Base-by-base conservation (phyloP, 1,140 invertebrate species). In the Nasonia longicornis region DNA sequence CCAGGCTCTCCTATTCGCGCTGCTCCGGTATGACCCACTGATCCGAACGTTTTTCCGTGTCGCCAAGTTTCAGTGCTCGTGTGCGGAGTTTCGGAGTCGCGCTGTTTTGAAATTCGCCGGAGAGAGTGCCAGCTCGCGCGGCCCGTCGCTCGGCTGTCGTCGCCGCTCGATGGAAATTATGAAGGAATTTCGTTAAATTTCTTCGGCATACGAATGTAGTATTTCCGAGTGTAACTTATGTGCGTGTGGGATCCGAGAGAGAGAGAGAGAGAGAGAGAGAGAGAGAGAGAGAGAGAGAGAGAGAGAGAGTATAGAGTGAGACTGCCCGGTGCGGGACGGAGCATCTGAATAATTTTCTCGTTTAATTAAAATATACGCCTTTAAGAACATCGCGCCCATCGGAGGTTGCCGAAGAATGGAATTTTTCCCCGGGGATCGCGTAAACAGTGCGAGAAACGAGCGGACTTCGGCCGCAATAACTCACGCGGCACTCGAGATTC, bases 21-120 rank as follows among this genome's bases (percentile, higher is more conserved):
- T 86, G 79, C 82, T 86, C 87, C 80, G 88, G 87, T 90, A 90
- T 84, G 83, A 71, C 6, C 8, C 70, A 42, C 70, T 14, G 31
- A n/a, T 11, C 3, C 3, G 12, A 31, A 2, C 63, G 0, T 63
- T 66, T 66, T 66, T 8, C 11, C 4, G 3, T 52, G 12, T 16
- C 1, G 3, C 12, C 14, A 0, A 16, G 48, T 16, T 16, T 20
- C 12, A 52, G 48, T 52, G 48, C 48, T 42, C 8, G 38, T 42
- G 38, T 8, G 38, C 0, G 35, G 35, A 8, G 4, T 6, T 8
- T 7, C 0, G 10, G 11, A 11, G 45, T 48, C 45, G 10, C 7
- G 7, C 8, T 52, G 48, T 52, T 52, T 52, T 52, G 12, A 52
- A 52, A 16, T 16, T 20, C 14, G 12, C 4, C 0, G 8, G 48